Evolutionary conservation across 2,797 vertebrate species (phyloP).

Genomic region (Semotilus atromaculatus): DNA sequence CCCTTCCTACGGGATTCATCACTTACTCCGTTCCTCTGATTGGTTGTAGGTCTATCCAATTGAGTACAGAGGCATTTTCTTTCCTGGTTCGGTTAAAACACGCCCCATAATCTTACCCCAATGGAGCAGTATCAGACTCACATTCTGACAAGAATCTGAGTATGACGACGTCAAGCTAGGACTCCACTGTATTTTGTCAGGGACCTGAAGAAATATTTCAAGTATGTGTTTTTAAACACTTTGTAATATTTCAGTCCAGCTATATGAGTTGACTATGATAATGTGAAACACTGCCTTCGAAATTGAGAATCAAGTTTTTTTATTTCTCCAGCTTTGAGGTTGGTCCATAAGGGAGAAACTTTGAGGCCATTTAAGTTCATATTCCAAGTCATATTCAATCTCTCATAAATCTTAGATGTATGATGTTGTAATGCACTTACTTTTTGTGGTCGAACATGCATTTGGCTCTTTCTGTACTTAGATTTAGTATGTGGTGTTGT

Average conservation of each 20-base stretch:
- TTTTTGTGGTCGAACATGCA: conserved; percentile 22
- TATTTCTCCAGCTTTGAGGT: neutral
- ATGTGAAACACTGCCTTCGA: neutral
- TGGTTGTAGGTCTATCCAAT: too few relatives aligned
- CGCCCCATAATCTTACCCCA: too few relatives aligned
- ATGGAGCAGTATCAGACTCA: too few relatives aligned
- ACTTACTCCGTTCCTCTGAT: too few relatives aligned
- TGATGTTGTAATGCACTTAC: conserved; percentile 42
- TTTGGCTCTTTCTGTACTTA: conserved; percentile 3
- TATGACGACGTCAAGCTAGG: too few relatives aligned
- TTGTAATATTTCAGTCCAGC: neutral
- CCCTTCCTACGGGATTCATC: too few relatives aligned
- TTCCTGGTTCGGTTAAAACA: too few relatives aligned
- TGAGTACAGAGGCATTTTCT: too few relatives aligned
- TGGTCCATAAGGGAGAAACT: conserved; percentile 16
- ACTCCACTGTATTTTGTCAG: neutral
- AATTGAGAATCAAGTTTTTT: neutral
- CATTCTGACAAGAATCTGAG: too few relatives aligned
- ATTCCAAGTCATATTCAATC: conserved; percentile 47
- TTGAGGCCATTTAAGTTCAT: conserved; percentile 40
- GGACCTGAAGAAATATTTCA: neutral
- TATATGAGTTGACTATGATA: neutral
- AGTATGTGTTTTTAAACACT: neutral
- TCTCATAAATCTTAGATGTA: conserved; percentile 46
- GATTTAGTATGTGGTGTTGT: conserved; percentile 27